A percentile compares a stretch with the other conserved stretches of the same genome.
These are phyloP conservation scores for Poecile montanus DNA, from an alignment of 2,797 vertebrate genomes.

Conservation along the genomic window DNA sequence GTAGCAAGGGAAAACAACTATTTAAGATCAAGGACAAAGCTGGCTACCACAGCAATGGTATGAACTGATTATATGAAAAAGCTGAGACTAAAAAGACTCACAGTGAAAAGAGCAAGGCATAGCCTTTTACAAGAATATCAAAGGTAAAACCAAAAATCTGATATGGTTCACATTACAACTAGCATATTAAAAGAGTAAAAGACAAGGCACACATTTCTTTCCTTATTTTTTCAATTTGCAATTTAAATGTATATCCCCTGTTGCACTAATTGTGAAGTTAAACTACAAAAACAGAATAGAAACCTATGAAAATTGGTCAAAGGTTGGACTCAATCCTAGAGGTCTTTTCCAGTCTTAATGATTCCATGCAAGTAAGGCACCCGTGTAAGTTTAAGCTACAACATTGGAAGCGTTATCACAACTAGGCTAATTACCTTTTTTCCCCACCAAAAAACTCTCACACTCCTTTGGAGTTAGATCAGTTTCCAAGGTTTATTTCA, in stretches of 20 bases:
- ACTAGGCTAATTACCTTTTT: neutral
- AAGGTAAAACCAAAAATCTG: neutral
- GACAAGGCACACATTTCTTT: neutral
- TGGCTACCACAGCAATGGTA: neutral
- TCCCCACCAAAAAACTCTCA: neutral
- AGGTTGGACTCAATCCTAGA: neutral
- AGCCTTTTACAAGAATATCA: neutral
- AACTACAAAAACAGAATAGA: neutral
- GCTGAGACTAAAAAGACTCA: neutral
- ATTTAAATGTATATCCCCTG: neutral
- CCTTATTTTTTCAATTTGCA: neutral
- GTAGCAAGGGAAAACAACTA: slow-evolving; percentile 61
- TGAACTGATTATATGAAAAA: neutral
- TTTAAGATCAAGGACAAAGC: slow-evolving; percentile 63
- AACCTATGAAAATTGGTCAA: neutral
- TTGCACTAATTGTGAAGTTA: neutral
- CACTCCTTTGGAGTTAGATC: neutral
- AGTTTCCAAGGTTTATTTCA: neutral
- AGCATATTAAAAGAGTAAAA: neutral
- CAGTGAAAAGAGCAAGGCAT: neutral
- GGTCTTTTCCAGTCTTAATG: neutral
- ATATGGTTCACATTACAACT: neutral
- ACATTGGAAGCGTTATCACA: neutral
- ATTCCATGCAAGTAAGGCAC: neutral
- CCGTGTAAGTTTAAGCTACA: neutral